These are phyloP conservation scores for Digitonthophagus gazella DNA, from an alignment of 2,888 invertebrate genomes.

Conservation along the genomic window DNA sequence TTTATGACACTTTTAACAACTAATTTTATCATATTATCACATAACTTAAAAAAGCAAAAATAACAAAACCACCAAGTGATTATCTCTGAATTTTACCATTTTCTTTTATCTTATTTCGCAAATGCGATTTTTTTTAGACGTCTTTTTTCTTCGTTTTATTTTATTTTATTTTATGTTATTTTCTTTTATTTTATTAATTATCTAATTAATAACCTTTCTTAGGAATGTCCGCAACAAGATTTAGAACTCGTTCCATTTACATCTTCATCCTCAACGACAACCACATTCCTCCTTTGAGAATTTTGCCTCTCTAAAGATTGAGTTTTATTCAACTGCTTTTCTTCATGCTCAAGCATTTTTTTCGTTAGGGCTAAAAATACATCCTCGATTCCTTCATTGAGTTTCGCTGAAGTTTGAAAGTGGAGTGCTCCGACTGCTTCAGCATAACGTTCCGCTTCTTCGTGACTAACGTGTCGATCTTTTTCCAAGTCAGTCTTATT, in stretches of 20 bases:
- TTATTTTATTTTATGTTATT: too few relatives aligned
- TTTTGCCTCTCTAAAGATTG: conserved; percentile 42
- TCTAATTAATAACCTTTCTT: conserved; percentile 18
- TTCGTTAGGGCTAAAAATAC: conserved; percentile 81
- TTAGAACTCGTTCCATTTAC: conserved; percentile 37
- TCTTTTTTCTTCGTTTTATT: too few relatives aligned
- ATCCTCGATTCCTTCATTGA: conserved; percentile 88
- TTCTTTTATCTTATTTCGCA: not conserved
- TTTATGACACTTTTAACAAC: not conserved
- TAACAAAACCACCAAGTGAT: not conserved
- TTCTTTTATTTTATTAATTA: too few relatives aligned
- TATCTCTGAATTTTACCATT: not conserved
- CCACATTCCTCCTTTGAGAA: conserved; percentile 46
- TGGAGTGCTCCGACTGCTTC: conserved; percentile 88
- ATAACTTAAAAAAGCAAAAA: not conserved
- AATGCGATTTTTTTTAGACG: too few relatives aligned
- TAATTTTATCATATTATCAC: not conserved
- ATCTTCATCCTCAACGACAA: conserved; percentile 49
- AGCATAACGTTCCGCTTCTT: conserved; percentile 87
- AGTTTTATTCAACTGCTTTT: conserved; percentile 40
- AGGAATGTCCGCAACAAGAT: conserved; percentile 43
- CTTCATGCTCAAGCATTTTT: conserved; percentile 62
- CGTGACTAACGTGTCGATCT: conserved; percentile 78
- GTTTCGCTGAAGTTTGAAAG: conserved; percentile 90
- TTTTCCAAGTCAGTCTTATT: conserved; percentile 96